A percentile compares a stretch with the other conserved stretches of the same genome.
Evolutionary conservation across 2,797 vertebrate species (phyloP).

Genomic region (Gadopsis marmoratus): DNA sequence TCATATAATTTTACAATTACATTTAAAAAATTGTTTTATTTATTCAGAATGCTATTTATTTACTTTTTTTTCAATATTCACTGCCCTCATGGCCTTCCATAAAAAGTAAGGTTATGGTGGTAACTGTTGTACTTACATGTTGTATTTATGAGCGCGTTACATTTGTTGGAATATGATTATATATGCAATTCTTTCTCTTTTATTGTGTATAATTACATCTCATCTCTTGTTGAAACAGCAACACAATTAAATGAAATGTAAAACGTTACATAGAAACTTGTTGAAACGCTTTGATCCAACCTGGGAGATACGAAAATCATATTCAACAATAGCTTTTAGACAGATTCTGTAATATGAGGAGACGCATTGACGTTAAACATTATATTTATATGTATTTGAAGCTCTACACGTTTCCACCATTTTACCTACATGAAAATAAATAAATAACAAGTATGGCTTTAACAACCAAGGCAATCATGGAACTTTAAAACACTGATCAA

Average conservation of each 20-base stretch:
- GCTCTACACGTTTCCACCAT: background rate
- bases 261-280: background rate
- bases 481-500: background rate
- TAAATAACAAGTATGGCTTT: background rate
- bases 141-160: background rate
- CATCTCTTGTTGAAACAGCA: background rate
- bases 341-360: background rate
- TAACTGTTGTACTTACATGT: background rate
- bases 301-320: background rate
- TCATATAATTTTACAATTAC: background rate
- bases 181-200: background rate
- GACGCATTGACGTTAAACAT: slow-evolving; percentile 2
- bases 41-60: background rate
- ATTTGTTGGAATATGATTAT: slow-evolving; percentile 2
- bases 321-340: background rate
- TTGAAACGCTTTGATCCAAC: background rate
- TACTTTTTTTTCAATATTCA: background rate
- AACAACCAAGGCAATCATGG: background rate
- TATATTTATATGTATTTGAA: slow-evolving; percentile 2
- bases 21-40: background rate
- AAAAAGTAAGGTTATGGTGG: background rate
- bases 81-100: background rate
- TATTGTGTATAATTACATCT: background rate
- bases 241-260: background rate
- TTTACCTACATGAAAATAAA: slow-evolving; percentile 5